Conservation (phyloP, 2,113 vertebrate genomes). For the Rhynchomys soricoides region DNA sequence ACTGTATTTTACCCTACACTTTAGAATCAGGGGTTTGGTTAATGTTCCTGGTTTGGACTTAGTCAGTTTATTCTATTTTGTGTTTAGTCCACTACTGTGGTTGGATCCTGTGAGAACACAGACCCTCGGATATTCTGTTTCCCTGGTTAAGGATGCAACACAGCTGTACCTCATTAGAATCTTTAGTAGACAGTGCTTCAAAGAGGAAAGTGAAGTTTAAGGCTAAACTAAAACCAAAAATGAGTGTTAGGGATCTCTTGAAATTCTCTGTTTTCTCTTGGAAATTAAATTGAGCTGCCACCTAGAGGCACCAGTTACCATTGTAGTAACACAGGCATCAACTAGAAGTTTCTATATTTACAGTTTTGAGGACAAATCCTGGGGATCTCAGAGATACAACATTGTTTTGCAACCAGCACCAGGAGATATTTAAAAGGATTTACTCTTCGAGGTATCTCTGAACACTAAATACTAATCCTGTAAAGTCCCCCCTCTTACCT, state of each 20-base stretch:
- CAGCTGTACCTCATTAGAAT: background rate
- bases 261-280: background rate
- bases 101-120: background rate
- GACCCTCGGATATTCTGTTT: background rate
- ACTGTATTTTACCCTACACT: background rate
- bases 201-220: background rate
- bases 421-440: background rate
- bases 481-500: background rate
- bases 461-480: background rate
- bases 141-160: background rate
- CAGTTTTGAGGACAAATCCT: background rate
- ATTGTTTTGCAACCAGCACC: background rate
- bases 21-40: background rate
- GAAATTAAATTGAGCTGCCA: background rate
- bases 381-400: background rate
- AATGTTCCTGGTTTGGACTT: background rate
- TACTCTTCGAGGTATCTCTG: background rate
- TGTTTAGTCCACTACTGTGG: background rate
- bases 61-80: background rate
- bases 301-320: background rate
- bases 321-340: background rate
- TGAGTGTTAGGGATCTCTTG: background rate
- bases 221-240: background rate
- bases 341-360: background rate
- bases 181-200: background rate